phyloP scores from a whole-genome alignment of 64 coral and sea anemone species.

The Actinia tenebrosa region DNA sequence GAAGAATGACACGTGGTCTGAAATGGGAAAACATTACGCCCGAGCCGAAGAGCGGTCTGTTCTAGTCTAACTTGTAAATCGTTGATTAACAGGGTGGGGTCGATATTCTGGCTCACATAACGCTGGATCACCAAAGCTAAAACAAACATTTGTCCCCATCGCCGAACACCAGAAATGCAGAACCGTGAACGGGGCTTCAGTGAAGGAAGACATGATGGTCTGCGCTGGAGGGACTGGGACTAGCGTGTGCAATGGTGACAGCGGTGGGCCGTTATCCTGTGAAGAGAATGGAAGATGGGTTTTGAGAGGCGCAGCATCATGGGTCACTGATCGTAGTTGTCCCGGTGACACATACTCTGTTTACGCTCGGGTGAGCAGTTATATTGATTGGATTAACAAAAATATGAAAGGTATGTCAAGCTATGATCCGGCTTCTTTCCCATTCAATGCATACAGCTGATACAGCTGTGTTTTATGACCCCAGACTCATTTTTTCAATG shows the following conservation, averaged over 20 bases:
- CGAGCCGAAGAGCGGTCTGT: no score
- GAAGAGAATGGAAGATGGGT: constrained; percentile 33
- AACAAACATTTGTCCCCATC: constrained; percentile 19
- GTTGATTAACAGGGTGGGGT: constrained; percentile 21
- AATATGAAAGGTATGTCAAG: not conserved
- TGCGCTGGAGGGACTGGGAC: constrained; percentile 33
- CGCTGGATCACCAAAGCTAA: not conserved
- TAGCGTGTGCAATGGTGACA: constrained; percentile 41
- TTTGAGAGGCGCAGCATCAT: constrained; percentile 45
- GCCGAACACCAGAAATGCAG: not conserved
- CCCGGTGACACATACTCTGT: constrained; percentile 57
- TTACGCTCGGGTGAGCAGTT: constrained; percentile 42
- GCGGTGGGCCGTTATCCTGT: constrained; percentile 32
- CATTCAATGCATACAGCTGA: no score
- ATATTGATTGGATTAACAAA: constrained; percentile 30
- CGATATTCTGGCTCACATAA: not conserved
- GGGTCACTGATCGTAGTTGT: constrained; percentile 45
- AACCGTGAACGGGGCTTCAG: not conserved
- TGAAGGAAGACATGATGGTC: constrained; percentile 27
- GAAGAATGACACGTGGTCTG: no score
- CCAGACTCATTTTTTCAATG: no score
- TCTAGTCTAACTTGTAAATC: no score
- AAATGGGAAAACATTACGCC: no score
- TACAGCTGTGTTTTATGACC: no score
- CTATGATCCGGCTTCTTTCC: no score